Conservation (phyloP, 1,140 invertebrate species). For the Aphelinus atriplicis region DNA sequence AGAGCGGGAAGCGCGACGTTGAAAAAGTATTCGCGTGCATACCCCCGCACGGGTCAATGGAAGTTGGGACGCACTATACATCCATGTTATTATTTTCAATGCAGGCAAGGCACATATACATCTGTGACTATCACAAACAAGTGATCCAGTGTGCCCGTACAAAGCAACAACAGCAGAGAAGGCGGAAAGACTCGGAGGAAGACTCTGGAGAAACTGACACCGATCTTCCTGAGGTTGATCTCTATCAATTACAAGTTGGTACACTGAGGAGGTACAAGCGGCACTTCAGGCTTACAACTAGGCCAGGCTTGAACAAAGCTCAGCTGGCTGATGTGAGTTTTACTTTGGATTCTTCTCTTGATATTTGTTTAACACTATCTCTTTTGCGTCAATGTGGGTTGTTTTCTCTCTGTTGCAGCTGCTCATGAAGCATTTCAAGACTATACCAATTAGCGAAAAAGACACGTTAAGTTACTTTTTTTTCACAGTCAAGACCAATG, state of each 20-base stretch:
- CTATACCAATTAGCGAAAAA: conserved; percentile 92
- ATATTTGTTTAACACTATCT: neutral
- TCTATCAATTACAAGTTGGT: conserved; percentile 92
- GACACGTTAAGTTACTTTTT: conserved; percentile 96
- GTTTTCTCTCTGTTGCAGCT: conserved; percentile 68
- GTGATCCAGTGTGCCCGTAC: conserved; percentile 93
- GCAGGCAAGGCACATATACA: conserved; percentile 93
- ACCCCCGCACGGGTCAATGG: no score
- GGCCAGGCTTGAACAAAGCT: conserved; percentile 92
- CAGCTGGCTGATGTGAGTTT: conserved; percentile 93
- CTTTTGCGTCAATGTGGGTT: neutral
- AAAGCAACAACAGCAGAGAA: conserved; percentile 73
- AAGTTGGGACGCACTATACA: no score
- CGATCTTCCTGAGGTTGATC: conserved; percentile 91
- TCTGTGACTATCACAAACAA: conserved; percentile 95
- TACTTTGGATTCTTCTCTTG: conserved; percentile 23
- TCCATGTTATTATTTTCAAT: conserved; percentile 48
- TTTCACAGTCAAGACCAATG: conserved; percentile 94
- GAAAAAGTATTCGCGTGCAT: no score
- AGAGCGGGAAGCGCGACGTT: no score
- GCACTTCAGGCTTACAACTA: conserved; percentile 90
- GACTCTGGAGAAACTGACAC: conserved; percentile 88
- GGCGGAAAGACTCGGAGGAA: conserved; percentile 91
- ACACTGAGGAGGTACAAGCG: conserved; percentile 92
- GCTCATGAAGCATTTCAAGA: conserved; percentile 93